Base-by-base conservation (phyloP, 2,797 vertebrate species). In the Champsocephalus esox region DNA sequence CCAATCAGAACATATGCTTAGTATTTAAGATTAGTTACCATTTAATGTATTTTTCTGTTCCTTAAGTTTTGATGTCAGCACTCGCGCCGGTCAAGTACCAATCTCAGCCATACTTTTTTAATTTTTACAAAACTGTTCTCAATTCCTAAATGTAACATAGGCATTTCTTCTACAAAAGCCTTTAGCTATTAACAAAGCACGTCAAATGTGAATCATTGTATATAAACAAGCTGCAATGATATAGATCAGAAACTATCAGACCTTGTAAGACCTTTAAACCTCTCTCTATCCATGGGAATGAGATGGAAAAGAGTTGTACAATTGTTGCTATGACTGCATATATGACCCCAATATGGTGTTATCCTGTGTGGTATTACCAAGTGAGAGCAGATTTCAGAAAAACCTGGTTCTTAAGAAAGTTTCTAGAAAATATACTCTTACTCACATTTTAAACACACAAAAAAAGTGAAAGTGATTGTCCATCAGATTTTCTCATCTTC, bases 401-500 rank as follows among this genome's bases (percentile, higher is more conserved):
- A 38, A 60, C 11, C 4, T 41, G 19, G 12, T 64, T 52, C 24
- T 14, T 43, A 55, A 70, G 10, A 5, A 44, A 6, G 28, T 45
- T 46, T 49, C 21, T 19, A 9, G 32, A 2, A 57, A 44, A 43
- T 1, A 34, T n/a, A 51, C 12, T 43, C 14, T 14, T 67, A 16
- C 59, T 55, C 51, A 7, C 17, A 13, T 45, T 32, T 21, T 66
- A 6, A 71, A 59, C 12, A 41, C 38, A 50, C 1, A 77, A 45
- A 49, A 76, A 38, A 16, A 3, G 46, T 54, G 3, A 52, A 16
- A 17, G 2, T 41, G 16, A 59, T 50, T 69, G 58, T 46, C 34
- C 62, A 60, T 51, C 38, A 4, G 71, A 19, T 51, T 83, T 56
- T 51, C 41, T 54, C 46, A 5, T 16, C 19, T 65, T 58, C 60